Evolutionary conservation across 2,888 invertebrate species (phyloP), one percentile per base, ranked within the genome.

Genomic region (Onthophagus sagittarius): DNA sequence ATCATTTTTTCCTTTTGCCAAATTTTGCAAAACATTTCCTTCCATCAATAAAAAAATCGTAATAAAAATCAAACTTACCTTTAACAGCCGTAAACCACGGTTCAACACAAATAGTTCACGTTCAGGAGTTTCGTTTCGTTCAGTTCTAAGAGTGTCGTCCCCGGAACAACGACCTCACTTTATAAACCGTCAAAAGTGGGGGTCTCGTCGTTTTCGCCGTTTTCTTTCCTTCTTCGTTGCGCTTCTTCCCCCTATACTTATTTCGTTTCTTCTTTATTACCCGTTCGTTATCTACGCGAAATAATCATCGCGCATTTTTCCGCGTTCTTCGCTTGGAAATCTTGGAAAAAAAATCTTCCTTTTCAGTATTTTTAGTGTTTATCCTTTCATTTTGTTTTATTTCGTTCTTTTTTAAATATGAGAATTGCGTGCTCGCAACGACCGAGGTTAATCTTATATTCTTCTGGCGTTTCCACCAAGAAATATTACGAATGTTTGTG

Each of bases 81-180:
- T 7, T 53, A 53, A 53, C 6, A 9, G 6, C 11, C 11, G 39
- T 53, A 11, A 11, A 53, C 39, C 39, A 53, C 7, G 4, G 5
- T 53, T 53, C 5, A 53, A 11, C 39, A 53, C 39, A 53, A 77
- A 75, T 76, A 76, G 74, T 75, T 77, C 70, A 69, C 69, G 77
- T 23, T 23, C 23, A 23, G 23, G 23, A 23, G 39, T 53, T 53
- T 11, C 5, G 33, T 33, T 33, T 33, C 39, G 39, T 53, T 53
- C 39, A 53, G 39, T 7, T 23, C 23, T 23, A 78, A 77, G 78
- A 79, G 77, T 78, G 77, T 78, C 79, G 79, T 78, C 80, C 73
- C 77, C 72, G 78, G 79, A 78, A 78, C 84, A 84, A 82, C 84
- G 84, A 85, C 84, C 84, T 84, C 79, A 81, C 84, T 84, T 23